Base-by-base conservation (phyloP, 1,140 invertebrate species). In the Drosophila nikananu region DNA sequence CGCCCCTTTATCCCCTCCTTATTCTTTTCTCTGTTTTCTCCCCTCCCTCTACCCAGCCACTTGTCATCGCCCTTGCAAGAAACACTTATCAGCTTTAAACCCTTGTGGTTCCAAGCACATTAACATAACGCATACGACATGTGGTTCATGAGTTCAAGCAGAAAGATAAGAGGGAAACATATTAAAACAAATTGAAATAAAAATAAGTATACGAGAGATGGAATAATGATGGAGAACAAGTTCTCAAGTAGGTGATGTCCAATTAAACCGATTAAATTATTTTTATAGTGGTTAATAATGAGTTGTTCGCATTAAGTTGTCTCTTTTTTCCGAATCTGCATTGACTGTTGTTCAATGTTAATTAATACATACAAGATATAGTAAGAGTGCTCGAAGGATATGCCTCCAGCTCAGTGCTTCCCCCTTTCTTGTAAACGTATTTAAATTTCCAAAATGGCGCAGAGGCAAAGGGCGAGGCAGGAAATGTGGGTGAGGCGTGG, bases 381-480 rank as follows among this genome's bases (percentile, higher is more conserved):
- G 44, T 21, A 15, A 48, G 23, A 15, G 7, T 23, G 42, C 2
- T 44, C 19, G 19, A 5, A 12, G n/a, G 1, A 32, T 49, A 12
- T 46, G 27, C 17, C 60, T 25, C 37, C 60, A 65, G 66, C 17
- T 68, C 27, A 64, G 60, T 65, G 46, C 17, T 70, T 65, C n/a
- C 27, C 37, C 48, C 66, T 66, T 15, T 42, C 75, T 72, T 86
- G 79, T 86, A 75, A 86, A 86, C 79, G 70, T 48, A 55, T 72
- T 80, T 86, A 86, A 62, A 86, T 82, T 82, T 86, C 60, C 52
- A 65, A 66, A 57, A 41, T 25, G 35, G 9, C 19, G 15, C 6
- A 12, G 25, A 19, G 12, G 44, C 8, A 12, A n/a, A 17, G 9
- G 19, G n/a, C 42, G 8, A 27, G 25, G 5, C 25, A 5, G 49